Percentiles rank a stretch among this genome's conserved stretches.
phyloP scores from a whole-genome alignment of 2,113 vertebrate genomes.

The Hemibagrus wyckioides region DNA sequence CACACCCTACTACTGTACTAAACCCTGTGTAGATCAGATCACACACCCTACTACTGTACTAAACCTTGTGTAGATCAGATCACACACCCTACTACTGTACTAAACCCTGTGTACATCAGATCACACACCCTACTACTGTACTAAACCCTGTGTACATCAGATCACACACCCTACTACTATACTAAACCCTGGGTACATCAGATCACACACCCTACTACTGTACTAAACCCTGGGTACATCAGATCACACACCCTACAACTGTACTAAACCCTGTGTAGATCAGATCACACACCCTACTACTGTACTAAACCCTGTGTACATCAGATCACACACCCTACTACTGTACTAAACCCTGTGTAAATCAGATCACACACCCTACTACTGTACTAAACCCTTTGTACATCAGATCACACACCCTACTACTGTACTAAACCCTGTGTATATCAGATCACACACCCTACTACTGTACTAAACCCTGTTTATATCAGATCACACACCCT shows the following conservation, averaged over 20 bases:
- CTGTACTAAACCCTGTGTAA: not conserved
- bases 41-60: not conserved
- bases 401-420: not conserved
- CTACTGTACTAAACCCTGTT: not conserved
- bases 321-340: not conserved
- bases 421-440: not conserved
- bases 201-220: not conserved
- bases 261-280: not conserved
- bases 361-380: not conserved
- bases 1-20: not conserved
- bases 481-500: not conserved
- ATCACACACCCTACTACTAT: not conserved
- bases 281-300: not conserved
- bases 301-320: not conserved
- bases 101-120: not conserved
- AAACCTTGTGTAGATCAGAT: not conserved
- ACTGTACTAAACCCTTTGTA: not conserved
- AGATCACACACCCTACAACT: not conserved
- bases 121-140: not conserved
- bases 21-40: not conserved
- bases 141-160: not conserved
- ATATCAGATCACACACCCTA: not conserved
- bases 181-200: not conserved
- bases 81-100: not conserved
- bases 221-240: not conserved